Percentiles rank a stretch among this genome's conserved stretches.
Conservation (phyloP, 1,140 invertebrate genomes). For the Doryteuthis pealeii region DNA sequence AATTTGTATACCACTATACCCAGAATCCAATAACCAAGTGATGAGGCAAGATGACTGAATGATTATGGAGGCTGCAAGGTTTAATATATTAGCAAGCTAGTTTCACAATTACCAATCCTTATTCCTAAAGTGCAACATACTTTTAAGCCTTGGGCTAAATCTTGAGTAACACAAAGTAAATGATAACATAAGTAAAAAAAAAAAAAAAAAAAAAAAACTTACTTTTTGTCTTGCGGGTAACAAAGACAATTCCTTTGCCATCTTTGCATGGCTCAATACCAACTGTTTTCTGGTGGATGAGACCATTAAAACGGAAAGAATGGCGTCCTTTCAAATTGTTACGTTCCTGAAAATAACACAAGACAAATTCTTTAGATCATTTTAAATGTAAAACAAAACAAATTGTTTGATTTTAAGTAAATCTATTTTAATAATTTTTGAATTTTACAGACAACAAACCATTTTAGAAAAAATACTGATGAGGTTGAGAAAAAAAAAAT, state of each 20-base stretch:
- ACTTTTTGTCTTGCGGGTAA: constrained; percentile 72
- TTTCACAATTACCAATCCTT: no score
- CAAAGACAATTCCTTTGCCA: constrained; percentile 87
- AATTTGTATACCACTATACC: no score
- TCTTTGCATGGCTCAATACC: constrained; percentile 77
- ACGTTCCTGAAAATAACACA: constrained; percentile 72
- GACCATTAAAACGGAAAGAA: constrained; percentile 87
- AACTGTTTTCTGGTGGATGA: constrained; percentile 84
- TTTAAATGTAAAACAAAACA: neutral
- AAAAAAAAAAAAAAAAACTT: constrained; percentile 17
- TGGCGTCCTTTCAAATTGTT: constrained; percentile 89
- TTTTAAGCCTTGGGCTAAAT: no score
- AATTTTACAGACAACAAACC: neutral
- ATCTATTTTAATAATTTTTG: neutral
- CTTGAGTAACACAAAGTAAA: no score
- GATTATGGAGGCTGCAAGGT: no score
- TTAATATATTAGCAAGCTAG: no score
- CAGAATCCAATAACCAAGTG: no score
- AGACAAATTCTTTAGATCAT: neutral
- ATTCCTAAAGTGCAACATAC: no score
- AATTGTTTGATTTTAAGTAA: neutral
- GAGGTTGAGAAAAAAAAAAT: neutral
- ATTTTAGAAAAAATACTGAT: neutral
- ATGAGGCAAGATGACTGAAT: no score
- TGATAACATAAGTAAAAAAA: no score